These are phyloP conservation scores for Margaritifera margaritifera DNA, from an alignment of 2,888 invertebrate species.

Conservation along the genomic window DNA sequence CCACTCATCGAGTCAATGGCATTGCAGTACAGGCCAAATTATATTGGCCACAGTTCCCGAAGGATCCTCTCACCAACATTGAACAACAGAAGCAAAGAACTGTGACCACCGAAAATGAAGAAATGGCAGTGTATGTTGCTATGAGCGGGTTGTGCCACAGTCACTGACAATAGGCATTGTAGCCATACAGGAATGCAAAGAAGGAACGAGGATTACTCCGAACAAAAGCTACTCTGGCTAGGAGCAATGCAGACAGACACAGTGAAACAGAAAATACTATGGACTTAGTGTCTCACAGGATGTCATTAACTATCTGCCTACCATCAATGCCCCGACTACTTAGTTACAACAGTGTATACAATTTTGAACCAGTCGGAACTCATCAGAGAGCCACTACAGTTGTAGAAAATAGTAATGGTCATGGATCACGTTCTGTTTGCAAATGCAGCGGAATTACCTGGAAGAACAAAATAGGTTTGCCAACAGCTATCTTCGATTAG, in stretches of 20 bases:
- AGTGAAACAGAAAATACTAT: too few species aligned
- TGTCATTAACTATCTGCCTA: conserved; percentile 8
- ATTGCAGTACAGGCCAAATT: conserved; percentile 32
- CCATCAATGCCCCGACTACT: conserved; percentile 5
- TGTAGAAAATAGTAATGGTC: conserved; percentile 3
- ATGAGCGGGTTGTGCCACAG: not conserved
- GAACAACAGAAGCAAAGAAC: not conserved
- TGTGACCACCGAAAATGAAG: not conserved
- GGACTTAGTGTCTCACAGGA: not conserved
- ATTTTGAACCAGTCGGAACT: not conserved
- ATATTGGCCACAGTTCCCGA: not conserved
- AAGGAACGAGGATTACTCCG: too few species aligned
- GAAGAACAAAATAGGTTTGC: not conserved
- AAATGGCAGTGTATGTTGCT: not conserved
- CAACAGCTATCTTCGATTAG: conserved; percentile 8
- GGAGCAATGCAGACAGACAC: too few species aligned
- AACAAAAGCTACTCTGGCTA: too few species aligned
- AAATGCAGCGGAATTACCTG: conserved; percentile 17
- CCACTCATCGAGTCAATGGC: conserved; percentile 45
- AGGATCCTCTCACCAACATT: too few species aligned
- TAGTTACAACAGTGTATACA: conserved; percentile 3
- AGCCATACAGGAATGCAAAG: too few species aligned
- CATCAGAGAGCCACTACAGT: not conserved
- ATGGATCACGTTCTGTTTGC: conserved; percentile 20
- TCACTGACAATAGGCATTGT: too few species aligned